Conservation (phyloP, 2,888 invertebrate genomes). For the Parochlus steinenii region DNA sequence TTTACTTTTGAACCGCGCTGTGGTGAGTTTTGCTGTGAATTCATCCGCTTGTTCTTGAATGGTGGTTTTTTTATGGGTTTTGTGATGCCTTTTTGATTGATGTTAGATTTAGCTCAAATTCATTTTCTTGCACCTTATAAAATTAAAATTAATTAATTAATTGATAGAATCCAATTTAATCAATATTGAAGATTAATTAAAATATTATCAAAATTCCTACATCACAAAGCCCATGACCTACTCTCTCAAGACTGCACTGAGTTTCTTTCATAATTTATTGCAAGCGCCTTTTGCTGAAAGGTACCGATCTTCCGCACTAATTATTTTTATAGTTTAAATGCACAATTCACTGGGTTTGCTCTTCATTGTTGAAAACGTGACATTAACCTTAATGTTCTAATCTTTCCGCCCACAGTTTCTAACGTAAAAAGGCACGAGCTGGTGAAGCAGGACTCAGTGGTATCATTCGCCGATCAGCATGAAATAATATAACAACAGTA, state of each 20-base stretch:
- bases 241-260: too few relatives aligned
- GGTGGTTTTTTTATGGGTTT: too few relatives aligned
- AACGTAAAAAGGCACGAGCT: constrained; percentile 25
- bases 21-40: too few relatives aligned
- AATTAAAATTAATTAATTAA: background rate
- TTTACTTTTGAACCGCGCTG: constrained; percentile 32
- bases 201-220: too few relatives aligned
- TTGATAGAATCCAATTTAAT: background rate
- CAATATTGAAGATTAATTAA: too few relatives aligned
- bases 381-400: background rate
- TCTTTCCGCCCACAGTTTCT: background rate
- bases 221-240: too few relatives aligned
- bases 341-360: background rate
- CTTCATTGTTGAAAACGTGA: too few relatives aligned
- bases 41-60: too few relatives aligned
- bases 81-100: too few relatives aligned
- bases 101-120: too few relatives aligned
- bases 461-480: constrained; percentile 29
- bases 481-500: constrained; percentile 11
- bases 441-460: constrained; percentile 30
- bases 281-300: background rate
- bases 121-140: background rate
- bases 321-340: background rate
- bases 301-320: background rate
- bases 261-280: background rate